Base-by-base conservation (phyloP, 2,888 invertebrate genomes). In the Gari tellinella region DNA sequence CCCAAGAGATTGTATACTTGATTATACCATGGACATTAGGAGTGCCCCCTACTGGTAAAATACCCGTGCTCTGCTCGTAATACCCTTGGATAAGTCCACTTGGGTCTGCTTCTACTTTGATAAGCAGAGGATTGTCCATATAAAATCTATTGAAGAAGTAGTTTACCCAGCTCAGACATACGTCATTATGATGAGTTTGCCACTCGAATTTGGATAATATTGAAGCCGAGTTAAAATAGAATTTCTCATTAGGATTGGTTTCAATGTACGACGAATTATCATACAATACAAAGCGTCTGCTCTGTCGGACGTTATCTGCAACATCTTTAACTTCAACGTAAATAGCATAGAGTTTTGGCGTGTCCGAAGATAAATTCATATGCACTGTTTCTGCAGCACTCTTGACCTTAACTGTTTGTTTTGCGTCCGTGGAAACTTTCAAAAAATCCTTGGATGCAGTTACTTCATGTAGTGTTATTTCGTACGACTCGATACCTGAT, bases 11-110 rank as follows among this genome's bases (percentile, higher is more conserved):
- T 4, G 48, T 38, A 49, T 72, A 82, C 8, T 38, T 25, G 0
- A 51, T 53, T 0, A 84, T 63, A 1, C 84, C 84, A 17, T 68
- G 21, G 0, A 83, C 67, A 48, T 84, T 84, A 21, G 41, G 45
- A 2, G 82, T 84, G 5, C 84, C 82, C 1, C 23, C 37, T 0
- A 76, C 52, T 0, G 84, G 72, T 8, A 84, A 37, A 1, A 31
- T 8, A 2, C 80, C 81, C 12, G 56, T 51, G 3, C 17, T 45
- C 41, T 84, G 81, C 5, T 84, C 84, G 45, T 84, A 84, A 7
- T 41, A 26, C 3, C 51, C 72, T 1, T 1, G 10, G 15, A 82
- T 69, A 0, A 53, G 23, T 12, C 52, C 61, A 1, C 52, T 23
- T 7, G 40, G n/a, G n/a, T 77, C 69, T 1, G 37, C 5, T n/a